Evolutionary conservation across 2,113 vertebrate genomes (phyloP), one percentile per base, ranked within the genome.

Genomic region (Esox niger): DNA sequence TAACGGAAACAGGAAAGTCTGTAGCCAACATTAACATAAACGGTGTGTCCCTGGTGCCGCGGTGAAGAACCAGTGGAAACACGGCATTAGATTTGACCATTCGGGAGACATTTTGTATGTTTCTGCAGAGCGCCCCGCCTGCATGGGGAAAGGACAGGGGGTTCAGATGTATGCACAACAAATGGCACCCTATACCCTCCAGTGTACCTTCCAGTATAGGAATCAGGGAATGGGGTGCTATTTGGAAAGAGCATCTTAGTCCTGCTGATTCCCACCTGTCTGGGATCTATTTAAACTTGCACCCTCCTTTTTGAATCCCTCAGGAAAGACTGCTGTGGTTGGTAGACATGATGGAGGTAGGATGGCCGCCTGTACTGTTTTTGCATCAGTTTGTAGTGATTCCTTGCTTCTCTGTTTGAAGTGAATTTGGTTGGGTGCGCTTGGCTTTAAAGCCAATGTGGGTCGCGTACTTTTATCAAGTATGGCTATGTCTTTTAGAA

Each of bases 301-400:
- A 1, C 33, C 7, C 27, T 25, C 79, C 73, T 68, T 47, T 52
- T 66, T 64, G 35, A 76, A 73, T 1, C 62, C 82, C 68, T 57
- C 88, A 98, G 96, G 96, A 99, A 84, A 92, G 96, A 60, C 94
- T 99, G 78, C 90, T 99, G 74, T 99, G 96, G 96, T 93, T 99
- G 58, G 95, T 99, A 92, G 97, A 98, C 92, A 93, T 99, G 90
- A 98, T 98, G 96, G 97, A 99, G 97, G 97, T 99, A 97, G 91
- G 89, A 87, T 70, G 78, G 77, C 73, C 78, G 56, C 66, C 68
- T 66, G 64, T 38, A 74, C 20, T 33, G 2, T 52, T 52, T 52
- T n/a, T 52, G n/a, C 47, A 21, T 23, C 27, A 1, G 10, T 58
- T 58, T 58, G 56, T 11, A 58, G 56, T 58, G 56, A 30, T 29